Conservation (phyloP, 92 coral and sea anemone genomes). For the Siderastrea radians region DNA sequence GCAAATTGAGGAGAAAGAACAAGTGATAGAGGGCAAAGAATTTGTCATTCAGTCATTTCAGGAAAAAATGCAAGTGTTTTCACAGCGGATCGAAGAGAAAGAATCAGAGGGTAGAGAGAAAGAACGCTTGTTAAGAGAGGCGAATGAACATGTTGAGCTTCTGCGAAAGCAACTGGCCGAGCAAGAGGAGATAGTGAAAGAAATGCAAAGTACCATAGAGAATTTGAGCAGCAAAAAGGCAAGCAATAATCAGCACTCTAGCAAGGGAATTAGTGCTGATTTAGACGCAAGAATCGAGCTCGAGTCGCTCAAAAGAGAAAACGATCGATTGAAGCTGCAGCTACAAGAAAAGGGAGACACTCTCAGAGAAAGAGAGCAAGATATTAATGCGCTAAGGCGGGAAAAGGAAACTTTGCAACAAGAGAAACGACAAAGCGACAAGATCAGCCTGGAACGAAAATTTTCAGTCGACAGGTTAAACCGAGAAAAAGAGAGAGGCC, state of each 20-base stretch:
- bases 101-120: conserved; percentile 52
- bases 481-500: conserved; percentile 80
- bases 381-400: conserved; percentile 39
- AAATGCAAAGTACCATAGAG: conserved; percentile 67
- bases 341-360: conserved; percentile 64
- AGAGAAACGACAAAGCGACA: conserved; percentile 66
- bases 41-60: conserved; percentile 49
- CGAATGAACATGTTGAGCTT: conserved; percentile 43
- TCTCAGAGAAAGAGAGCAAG: conserved; percentile 69
- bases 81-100: conserved; percentile 39
- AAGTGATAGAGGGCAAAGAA: conserved; percentile 69
- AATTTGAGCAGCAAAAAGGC: conserved; percentile 10
- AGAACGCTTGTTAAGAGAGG: conserved; percentile 55
- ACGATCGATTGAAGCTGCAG: conserved; percentile 66
- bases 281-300: conserved; percentile 48
- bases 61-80: conserved; percentile 39
- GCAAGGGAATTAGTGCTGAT: not conserved
- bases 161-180: conserved; percentile 50
- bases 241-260: not conserved
- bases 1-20: conserved; percentile 74
- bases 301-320: conserved; percentile 73
- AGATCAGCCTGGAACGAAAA: conserved; percentile 71
- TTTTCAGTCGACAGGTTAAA: conserved; percentile 75
- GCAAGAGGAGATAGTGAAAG: conserved; percentile 65
- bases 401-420: conserved; percentile 72